Conservation (phyloP, 2,888 invertebrate genomes). For the Himalopsyche japonica region DNA sequence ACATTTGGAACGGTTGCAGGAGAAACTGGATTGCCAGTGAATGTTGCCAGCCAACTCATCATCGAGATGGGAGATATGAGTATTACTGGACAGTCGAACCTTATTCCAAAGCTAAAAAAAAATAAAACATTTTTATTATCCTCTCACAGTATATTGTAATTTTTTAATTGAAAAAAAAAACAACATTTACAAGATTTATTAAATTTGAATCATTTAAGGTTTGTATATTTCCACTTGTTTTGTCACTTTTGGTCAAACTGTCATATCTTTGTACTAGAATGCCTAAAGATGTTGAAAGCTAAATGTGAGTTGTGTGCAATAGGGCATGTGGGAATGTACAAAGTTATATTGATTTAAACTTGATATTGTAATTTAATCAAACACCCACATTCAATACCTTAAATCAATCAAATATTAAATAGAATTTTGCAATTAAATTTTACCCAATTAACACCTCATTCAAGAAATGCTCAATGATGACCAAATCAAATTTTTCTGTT, state of each 20-base stretch:
- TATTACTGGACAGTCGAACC: constrained; percentile 33
- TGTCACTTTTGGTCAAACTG: too few species aligned
- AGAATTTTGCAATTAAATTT: background rate
- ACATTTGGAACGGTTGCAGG: constrained; percentile 31
- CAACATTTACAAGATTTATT: background rate
- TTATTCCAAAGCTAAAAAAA: constrained; percentile 28
- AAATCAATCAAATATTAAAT: too few species aligned
- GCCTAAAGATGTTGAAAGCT: too few species aligned
- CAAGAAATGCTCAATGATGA: constrained; percentile 30
- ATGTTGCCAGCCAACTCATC: constrained; percentile 27
- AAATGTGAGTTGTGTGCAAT: too few species aligned
- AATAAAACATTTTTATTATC: background rate
- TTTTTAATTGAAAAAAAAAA: background rate
- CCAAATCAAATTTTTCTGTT: constrained; percentile 28
- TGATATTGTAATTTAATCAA: too few species aligned
- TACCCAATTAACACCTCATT: constrained; percentile 32
- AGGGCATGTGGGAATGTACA: too few species aligned
- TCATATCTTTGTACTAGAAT: too few species aligned
- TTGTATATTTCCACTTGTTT: too few species aligned
- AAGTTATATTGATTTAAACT: too few species aligned
- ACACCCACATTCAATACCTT: too few species aligned
- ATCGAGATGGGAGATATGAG: constrained; percentile 27
- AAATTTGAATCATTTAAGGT: too few species aligned
- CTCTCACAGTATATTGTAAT: too few species aligned
- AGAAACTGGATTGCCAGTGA: constrained; percentile 28